Percentiles rank a stretch among this genome's conserved stretches.
Evolutionary conservation across 2,888 invertebrate genomes (phyloP).

Genomic region (Andrena trimmerana): DNA sequence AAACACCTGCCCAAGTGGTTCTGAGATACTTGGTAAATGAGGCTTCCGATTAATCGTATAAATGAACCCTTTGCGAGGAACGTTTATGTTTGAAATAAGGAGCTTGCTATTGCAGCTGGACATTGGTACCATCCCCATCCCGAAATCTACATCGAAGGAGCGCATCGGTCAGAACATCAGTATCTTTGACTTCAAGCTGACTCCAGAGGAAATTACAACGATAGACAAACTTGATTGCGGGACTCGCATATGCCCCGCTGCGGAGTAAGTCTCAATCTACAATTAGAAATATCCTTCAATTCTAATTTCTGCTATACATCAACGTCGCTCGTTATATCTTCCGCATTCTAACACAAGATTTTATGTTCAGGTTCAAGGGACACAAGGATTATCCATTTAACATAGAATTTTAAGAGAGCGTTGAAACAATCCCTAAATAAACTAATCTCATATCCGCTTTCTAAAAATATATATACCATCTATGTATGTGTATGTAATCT

Average conservation of each 20-base stretch:
- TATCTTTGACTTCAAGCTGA: constrained; percentile 88
- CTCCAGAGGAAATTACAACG: constrained; percentile 85
- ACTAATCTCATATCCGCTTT: background rate
- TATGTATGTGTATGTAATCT: no score
- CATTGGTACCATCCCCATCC: constrained; percentile 84
- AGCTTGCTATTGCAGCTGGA: constrained; percentile 59
- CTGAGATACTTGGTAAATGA: constrained; percentile 88
- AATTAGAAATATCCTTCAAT: background rate
- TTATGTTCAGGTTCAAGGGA: constrained; percentile 60
- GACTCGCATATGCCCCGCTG: constrained; percentile 67
- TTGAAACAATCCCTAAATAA: background rate
- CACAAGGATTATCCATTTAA: constrained; percentile 86
- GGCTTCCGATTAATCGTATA: background rate
- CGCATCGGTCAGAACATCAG: constrained; percentile 88
- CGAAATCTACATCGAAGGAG: constrained; percentile 88
- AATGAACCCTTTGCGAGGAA: background rate
- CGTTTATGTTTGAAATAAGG: background rate
- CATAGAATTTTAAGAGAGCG: constrained; percentile 64
- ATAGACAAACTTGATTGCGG: constrained; percentile 82
- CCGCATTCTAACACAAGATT: constrained; percentile 11
- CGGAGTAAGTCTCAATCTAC: constrained; percentile 62
- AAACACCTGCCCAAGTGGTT: constrained; percentile 88
- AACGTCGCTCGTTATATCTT: background rate
- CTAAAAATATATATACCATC: no score
- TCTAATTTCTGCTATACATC: background rate